Base-by-base conservation (phyloP, 2,797 vertebrate genomes). In the Denticeps clupeoides region DNA sequence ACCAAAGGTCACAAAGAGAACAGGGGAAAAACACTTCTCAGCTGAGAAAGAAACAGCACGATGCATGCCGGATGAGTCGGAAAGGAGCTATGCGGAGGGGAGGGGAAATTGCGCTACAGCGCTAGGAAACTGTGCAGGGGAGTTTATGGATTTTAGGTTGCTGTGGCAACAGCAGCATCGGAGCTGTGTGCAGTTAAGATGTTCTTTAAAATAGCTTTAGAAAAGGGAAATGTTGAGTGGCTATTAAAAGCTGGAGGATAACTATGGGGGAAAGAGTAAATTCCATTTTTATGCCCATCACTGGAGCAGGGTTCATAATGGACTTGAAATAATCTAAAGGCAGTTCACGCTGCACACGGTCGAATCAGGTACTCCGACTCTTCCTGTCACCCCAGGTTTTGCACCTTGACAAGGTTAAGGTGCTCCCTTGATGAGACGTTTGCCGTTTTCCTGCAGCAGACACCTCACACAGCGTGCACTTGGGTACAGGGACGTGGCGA, bases 121-220 rank as follows among this genome's bases (percentile, higher is more conserved):
- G 55, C 54, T 51, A 12, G 40, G 48, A 55, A 58, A 63, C 52
- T 49, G 21, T 56, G 43, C 22, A 31, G 38, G 23, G 45, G 48
- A 60, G 51, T 60, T 63, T 63, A 61, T 63, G 56, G 58, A 65
- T 60, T 68, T 63, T 51, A 48, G 57, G 66, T 68, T 65, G 55
- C 63, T 49, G 23, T 65, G 58, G 60, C 50, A 68, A 65, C 66
- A 44, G 45, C 45, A 52, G 49, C 35, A 65, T 63, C 56, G 53
- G 49, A 47, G 45, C 46, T n/a, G n/a, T n/a, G n/a, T n/a, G n/a
- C n/a, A n/a, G n/a, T n/a, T n/a, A n/a, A n/a, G n/a, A n/a, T 40
- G 47, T 48, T 59, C 55, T 65, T 65, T 59, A 53, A 63, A 62
- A 59, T 53, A 43, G 45, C 41, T 59, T 55, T 47, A 59, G 47